Percentiles rank a stretch among this genome's conserved stretches.
phyloP scores from a whole-genome alignment of 2,888 invertebrate species.

The Deilephila elpenor region DNA sequence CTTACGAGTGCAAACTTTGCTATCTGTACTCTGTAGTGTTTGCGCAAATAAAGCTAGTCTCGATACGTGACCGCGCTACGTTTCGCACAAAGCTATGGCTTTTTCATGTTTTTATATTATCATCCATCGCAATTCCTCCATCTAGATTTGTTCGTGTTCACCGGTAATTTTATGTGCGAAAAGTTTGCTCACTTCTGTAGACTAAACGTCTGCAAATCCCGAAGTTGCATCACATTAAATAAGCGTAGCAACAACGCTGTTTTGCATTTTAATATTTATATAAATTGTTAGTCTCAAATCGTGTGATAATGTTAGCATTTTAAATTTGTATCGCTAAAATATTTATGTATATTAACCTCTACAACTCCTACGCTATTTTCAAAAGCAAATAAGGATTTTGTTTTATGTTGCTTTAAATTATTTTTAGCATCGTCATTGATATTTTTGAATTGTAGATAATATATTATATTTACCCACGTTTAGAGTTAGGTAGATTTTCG shows the following conservation, averaged over 20 bases:
- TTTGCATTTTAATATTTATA: constrained; percentile 2
- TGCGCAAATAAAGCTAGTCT: constrained; percentile 76
- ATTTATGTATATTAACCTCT: neutral
- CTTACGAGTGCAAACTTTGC: constrained; percentile 70
- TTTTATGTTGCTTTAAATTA: neutral
- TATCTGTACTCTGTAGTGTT: constrained; percentile 70
- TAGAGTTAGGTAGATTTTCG: neutral
- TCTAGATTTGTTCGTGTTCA: neutral
- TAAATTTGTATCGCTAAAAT: constrained; percentile 1
- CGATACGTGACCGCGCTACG: constrained; percentile 65
- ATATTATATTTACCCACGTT: neutral
- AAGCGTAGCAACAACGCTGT: neutral
- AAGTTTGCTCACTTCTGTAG: neutral
- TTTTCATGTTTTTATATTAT: constrained; percentile 44
- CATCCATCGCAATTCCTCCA: neutral
- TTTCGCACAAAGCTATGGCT: constrained; percentile 44
- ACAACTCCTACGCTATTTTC: neutral
- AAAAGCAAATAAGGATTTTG: neutral
- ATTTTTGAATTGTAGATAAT: neutral
- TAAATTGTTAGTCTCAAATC: neutral
- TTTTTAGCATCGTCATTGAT: neutral
- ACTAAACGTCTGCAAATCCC: neutral
- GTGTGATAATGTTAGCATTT: constrained; percentile 12
- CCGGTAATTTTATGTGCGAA: neutral
- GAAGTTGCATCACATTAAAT: neutral